Base-by-base conservation (phyloP, 53 echinoderm and acorn worm genomes). In the Patiria pectinifera region DNA sequence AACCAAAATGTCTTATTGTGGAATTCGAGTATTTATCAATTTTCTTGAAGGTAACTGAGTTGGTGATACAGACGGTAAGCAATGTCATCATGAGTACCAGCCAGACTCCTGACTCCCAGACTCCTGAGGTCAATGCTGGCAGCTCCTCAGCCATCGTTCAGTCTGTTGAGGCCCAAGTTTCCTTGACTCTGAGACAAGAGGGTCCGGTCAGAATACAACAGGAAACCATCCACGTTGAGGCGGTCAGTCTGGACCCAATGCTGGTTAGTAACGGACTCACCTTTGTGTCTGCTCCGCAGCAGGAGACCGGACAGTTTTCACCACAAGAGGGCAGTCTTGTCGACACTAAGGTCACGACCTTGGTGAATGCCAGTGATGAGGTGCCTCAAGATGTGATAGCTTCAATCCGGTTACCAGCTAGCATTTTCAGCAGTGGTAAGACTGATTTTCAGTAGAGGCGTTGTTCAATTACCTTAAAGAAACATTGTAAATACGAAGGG, bases 21-120 rank as follows among this genome's bases (percentile, higher is more conserved):
- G 35, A 35, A 35, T 35, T 35, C 35, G 35, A 35, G 35, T 35
- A 16, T 16, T 66, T 18, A 66, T 66, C 2, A 18, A 16, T 22
- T 45, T 43, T 22, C 47, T 3, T 6, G n/a, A n/a, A 95, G 95
- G 95, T 95, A 18, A 85, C 93, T 18, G 59, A 77, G 24, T 72
- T 92, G 8, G 93, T 95, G 22, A 83, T 93, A 1, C 76, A 91
- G 62, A 95, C 93, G 15, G 87, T 95, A 35, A 91, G 76, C 87
- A 90, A 93, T 22, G 60, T 84, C 85, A 77, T 92, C 35, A 45
- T 9, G 62, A 84, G 83, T 91, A 70, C 21, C 35, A 53, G 72
- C 35, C 35, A 43, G 21, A 47, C 58, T 76, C 60, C 72, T 8
- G 74, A 85, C 62, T 77, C 61, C 11, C 10, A 47, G 15, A 22